A percentile compares a stretch with the other conserved stretches of the same genome.
These are phyloP conservation scores for Cinclus cinclus DNA, from an alignment of 2,113 vertebrate species.

Conservation along the genomic window DNA sequence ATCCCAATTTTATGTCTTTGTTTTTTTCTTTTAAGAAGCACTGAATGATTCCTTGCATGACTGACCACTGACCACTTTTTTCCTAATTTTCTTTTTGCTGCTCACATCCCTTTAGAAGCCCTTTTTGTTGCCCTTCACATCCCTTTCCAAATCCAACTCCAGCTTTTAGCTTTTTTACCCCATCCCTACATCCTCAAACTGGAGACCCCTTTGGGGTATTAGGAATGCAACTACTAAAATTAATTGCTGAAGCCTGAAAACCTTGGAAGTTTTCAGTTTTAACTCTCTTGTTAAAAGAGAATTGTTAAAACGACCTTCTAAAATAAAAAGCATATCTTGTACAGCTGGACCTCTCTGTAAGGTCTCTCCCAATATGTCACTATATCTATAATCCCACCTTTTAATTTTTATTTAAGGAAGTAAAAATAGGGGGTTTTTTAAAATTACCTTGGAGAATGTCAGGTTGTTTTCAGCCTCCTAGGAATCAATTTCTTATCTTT, in stretches of 20 bases:
- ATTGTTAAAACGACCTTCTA: background rate
- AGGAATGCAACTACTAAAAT: background rate
- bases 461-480: background rate
- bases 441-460: background rate
- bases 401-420: background rate
- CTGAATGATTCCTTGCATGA: background rate
- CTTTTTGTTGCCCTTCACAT: background rate
- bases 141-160: background rate
- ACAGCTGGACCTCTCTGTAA: fast-evolving
- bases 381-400: background rate
- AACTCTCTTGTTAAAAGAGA: background rate
- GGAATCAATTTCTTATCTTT: background rate
- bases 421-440: background rate
- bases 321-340: background rate
- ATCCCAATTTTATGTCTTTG: background rate
- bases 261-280: background rate
- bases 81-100: background rate
- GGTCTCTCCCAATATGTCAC: background rate
- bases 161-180: background rate
- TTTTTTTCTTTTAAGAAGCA: background rate
- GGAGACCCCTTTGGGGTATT: background rate
- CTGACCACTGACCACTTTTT: fast-evolving
- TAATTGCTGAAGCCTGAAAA: background rate
- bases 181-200: background rate
- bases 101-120: background rate